Conservation (phyloP, 2,888 invertebrate genomes). For the Galerucella nymphaeae region DNA sequence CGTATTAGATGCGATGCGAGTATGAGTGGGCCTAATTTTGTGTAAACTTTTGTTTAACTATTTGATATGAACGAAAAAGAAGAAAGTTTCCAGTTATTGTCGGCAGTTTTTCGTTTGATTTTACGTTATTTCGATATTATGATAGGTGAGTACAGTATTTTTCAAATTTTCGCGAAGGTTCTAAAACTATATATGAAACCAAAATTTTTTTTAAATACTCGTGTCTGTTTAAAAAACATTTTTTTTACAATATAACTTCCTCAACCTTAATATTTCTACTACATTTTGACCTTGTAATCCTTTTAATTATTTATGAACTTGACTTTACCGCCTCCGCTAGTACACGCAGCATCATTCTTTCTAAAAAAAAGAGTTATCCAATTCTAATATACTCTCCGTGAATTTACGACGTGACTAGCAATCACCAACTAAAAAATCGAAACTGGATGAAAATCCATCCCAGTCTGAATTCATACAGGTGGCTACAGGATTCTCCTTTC, state of each 20-base stretch:
- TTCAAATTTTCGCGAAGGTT: neutral
- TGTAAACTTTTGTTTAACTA: conserved; percentile 5
- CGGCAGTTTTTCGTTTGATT: neutral
- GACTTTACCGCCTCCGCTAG: neutral
- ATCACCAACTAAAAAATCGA: conserved; percentile 10
- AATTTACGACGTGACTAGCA: conserved; percentile 3
- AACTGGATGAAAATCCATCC: conserved; percentile 15
- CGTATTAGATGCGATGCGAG: conserved; percentile 3
- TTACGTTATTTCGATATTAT: conserved; percentile 33
- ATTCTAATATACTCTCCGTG: neutral
- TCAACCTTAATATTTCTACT: conserved; percentile 9
- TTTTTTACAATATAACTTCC: neutral
- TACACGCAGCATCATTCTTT: neutral
- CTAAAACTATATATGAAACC: neutral
- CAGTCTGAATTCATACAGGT: conserved; percentile 14
- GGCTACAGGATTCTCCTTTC: conserved; percentile 16
- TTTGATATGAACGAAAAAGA: conserved; percentile 25
- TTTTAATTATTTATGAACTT: conserved; percentile 8
- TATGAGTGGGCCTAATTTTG: conserved; percentile 9
- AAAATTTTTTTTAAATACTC: too few relatives aligned
- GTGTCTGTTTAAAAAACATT: neutral
- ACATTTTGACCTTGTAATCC: conserved; percentile 14
- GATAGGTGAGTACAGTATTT: conserved; percentile 39
- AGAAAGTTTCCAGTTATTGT: conserved; percentile 1
- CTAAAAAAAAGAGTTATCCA: neutral